phyloP scores from a whole-genome alignment of 2,113 vertebrate species.

The Ictalurus punctatus region DNA sequence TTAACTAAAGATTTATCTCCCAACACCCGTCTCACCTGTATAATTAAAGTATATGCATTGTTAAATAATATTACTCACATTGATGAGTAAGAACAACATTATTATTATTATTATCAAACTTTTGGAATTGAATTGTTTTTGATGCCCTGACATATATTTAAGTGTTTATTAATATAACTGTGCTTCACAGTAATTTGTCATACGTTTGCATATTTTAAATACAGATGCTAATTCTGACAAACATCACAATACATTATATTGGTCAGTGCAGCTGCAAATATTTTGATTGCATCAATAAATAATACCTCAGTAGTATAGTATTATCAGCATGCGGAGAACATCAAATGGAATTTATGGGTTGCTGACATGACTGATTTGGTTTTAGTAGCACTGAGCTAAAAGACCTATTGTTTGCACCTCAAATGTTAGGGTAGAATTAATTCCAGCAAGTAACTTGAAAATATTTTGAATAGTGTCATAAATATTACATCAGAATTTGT shows the following conservation, averaged over 20 bases:
- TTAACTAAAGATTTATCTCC: neutral
- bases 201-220: constrained; percentile 50
- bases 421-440: neutral
- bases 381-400: neutral
- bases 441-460: too few species aligned
- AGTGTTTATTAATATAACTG: constrained; percentile 15
- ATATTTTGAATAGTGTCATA: too few species aligned
- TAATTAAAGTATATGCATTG: constrained; percentile 26
- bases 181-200: constrained; percentile 48
- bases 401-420: neutral
- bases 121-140: constrained; percentile 30
- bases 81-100: constrained; percentile 6
- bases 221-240: constrained; percentile 29
- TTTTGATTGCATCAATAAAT: neutral
- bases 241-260: constrained; percentile 26
- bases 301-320: neutral
- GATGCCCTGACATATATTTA: constrained; percentile 35
- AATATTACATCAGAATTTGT: too few species aligned
- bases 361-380: neutral
- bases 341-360: neutral
- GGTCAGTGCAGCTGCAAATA: constrained; percentile 44
- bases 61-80: constrained; percentile 37
- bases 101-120: neutral
- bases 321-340: neutral
- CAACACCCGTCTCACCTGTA: constrained; percentile 2